These are phyloP conservation scores for Malurus splendens DNA, from an alignment of 2,797 vertebrate genomes.

Conservation along the genomic window DNA sequence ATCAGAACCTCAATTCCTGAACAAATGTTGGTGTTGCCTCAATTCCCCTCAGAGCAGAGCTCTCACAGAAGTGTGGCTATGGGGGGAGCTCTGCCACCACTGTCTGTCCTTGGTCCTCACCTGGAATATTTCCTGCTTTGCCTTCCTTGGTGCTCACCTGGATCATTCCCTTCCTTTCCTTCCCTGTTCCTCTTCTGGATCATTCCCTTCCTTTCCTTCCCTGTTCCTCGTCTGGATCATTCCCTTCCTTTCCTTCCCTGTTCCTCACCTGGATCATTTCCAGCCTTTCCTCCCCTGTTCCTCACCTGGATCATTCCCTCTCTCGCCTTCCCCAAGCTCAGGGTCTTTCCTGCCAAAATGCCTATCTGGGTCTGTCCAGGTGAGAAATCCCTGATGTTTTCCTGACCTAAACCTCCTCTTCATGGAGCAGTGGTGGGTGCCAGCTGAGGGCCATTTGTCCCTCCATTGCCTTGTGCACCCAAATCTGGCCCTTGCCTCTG, in stretches of 20 bases:
- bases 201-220: background rate
- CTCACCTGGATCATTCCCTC: background rate
- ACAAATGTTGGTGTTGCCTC: background rate
- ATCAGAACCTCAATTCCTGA: background rate
- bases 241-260: background rate
- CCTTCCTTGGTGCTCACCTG: background rate
- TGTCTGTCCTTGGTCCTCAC: background rate
- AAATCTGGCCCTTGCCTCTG: background rate
- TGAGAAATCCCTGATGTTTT: background rate
- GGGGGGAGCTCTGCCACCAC: background rate
- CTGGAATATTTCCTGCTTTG: background rate
- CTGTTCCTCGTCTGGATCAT: no score
- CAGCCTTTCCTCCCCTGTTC: background rate
- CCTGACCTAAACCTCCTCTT: background rate
- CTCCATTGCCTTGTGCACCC: background rate
- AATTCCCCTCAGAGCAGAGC: background rate
- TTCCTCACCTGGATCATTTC: background rate
- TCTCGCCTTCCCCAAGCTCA: fast-evolving
- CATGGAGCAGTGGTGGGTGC: background rate
- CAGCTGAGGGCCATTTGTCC: background rate
- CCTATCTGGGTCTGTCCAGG: background rate
- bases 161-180: background rate
- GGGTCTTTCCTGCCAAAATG: background rate
- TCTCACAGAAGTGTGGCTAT: background rate
- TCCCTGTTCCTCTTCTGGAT: background rate